Evolutionary conservation across 37 sponge, comb jelly and placozoan genomes (phyloP).

Genomic region (Halichondria panicea): DNA sequence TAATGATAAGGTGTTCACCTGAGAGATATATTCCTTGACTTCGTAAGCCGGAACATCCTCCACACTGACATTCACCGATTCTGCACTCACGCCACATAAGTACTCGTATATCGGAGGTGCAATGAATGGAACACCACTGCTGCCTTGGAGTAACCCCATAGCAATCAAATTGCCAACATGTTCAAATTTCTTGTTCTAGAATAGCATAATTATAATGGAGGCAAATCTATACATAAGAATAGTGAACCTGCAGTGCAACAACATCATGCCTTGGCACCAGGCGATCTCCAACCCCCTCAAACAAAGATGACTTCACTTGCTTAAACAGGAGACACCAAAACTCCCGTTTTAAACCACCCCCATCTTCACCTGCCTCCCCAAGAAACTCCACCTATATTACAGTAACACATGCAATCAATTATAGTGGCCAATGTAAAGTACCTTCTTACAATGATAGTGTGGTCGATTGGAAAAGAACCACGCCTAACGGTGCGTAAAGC

Average conservation of each 20-base stretch:
- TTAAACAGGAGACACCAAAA: too few species aligned
- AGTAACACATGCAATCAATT: too few species aligned
- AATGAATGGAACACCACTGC: slow-evolving; percentile 31
- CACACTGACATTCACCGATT: not conserved
- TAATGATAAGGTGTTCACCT: not conserved
- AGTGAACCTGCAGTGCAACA: slow-evolving; percentile 15
- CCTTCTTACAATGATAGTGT: too few species aligned
- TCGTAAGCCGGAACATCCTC: slow-evolving; percentile 22
- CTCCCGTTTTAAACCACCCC: too few species aligned
- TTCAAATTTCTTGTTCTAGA: slow-evolving; percentile 17
- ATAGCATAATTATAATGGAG: too few species aligned
- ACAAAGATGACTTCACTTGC: too few species aligned
- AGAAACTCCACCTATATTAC: too few species aligned
- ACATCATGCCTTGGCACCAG: slow-evolving; percentile 9
- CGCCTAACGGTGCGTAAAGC: slow-evolving; percentile 21
- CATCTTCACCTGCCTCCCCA: too few species aligned
- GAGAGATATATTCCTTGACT: not conserved
- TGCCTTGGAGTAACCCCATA: slow-evolving; percentile 16
- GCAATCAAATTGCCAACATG: slow-evolving; percentile 24
- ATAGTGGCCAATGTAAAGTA: too few species aligned
- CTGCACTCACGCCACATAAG: slow-evolving; percentile 3
- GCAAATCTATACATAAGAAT: too few species aligned
- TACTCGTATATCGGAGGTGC: slow-evolving; percentile 21
- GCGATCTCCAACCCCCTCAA: not conserved
- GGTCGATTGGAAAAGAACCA: too few species aligned